Evolutionary conservation across 2,888 invertebrate species (phyloP).

Genomic region (Tetragnatha montana): DNA sequence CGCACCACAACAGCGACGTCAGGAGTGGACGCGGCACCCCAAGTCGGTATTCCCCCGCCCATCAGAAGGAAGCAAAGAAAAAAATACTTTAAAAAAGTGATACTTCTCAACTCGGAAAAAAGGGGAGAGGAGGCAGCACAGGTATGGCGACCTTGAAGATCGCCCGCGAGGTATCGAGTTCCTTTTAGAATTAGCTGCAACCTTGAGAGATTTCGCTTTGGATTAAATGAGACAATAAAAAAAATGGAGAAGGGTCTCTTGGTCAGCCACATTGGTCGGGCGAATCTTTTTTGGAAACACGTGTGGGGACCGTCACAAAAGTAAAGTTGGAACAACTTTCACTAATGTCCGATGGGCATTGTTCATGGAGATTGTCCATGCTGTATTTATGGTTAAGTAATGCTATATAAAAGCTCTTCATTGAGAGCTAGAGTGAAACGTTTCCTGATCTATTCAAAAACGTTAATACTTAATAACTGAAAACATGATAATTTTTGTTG

Average conservation of each 20-base stretch:
- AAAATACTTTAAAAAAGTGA: background rate
- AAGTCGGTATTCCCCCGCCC: constrained; percentile 46
- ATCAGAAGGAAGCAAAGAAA: background rate
- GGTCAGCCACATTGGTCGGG: background rate
- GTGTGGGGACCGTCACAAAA: background rate
- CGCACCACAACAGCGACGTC: background rate
- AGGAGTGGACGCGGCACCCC: constrained; percentile 43
- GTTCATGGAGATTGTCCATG: too few relatives aligned
- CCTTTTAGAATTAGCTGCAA: constrained; percentile 16
- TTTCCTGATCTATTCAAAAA: too few relatives aligned
- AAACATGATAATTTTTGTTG: too few relatives aligned
- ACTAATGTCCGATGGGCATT: constrained; percentile 36
- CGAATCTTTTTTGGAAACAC: background rate
- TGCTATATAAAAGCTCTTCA: too few relatives aligned
- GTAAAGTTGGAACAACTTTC: constrained; percentile 20
- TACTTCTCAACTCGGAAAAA: constrained; percentile 7
- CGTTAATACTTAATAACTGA: too few relatives aligned
- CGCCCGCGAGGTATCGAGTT: constrained; percentile 12
- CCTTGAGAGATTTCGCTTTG: background rate
- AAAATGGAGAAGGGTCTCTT: constrained; percentile 5
- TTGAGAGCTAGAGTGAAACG: too few relatives aligned
- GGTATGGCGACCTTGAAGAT: constrained; percentile 45
- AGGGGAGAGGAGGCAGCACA: background rate
- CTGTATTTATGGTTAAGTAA: too few relatives aligned
- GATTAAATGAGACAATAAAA: background rate